A percentile compares a stretch with the other conserved stretches of the same genome.
phyloP scores from a whole-genome alignment of 2,113 vertebrate species.

The Corythoichthys haematopterus region DNA sequence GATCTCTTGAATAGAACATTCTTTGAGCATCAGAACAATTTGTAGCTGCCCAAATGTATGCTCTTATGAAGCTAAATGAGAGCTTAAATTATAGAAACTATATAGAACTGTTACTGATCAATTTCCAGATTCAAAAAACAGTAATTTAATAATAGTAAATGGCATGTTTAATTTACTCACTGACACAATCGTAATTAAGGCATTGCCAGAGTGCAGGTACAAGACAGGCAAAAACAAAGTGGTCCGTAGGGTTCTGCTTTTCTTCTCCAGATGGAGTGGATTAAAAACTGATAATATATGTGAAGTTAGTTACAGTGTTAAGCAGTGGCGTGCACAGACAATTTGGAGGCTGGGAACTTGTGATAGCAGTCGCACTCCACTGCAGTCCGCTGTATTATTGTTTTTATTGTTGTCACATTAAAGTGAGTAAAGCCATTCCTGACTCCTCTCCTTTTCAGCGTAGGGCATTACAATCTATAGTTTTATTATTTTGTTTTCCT shows the following conservation, averaged over 20 bases:
- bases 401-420: too few species aligned
- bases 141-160: not conserved
- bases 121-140: not conserved
- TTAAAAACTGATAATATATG: too few species aligned
- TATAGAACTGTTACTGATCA: not conserved
- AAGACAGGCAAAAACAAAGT: not conserved
- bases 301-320: too few species aligned
- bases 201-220: not conserved
- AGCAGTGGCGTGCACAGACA: too few species aligned
- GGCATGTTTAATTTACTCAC: not conserved
- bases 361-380: too few species aligned
- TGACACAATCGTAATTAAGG: not conserved
- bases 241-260: not conserved
- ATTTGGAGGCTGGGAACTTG: too few species aligned
- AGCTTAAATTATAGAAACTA: not conserved
- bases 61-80: not conserved
- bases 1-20: not conserved
- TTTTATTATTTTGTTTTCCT: too few species aligned
- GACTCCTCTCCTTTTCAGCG: too few species aligned
- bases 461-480: too few species aligned
- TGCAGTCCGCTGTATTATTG: too few species aligned
- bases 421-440: too few species aligned
- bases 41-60: not conserved
- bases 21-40: not conserved
- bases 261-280: not conserved